Evolutionary conservation across 1,140 invertebrate genomes (phyloP).

Genomic region (Dicyema japonicum): DNA sequence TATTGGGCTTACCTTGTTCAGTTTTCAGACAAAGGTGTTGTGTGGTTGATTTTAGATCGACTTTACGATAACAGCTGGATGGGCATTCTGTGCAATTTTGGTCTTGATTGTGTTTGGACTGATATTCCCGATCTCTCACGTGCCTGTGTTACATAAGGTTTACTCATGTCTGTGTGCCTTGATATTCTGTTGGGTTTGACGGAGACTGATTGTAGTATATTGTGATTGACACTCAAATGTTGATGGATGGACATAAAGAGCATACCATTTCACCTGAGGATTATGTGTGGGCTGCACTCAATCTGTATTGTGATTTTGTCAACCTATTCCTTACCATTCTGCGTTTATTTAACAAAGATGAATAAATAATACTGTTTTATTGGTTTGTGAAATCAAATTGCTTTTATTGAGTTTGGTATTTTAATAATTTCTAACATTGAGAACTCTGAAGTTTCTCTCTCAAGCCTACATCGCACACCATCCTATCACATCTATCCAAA

Average conservation of each 20-base stretch:
- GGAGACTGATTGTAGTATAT: constrained; percentile 26
- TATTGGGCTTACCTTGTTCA: constrained; percentile 49
- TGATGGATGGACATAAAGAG: constrained; percentile 62
- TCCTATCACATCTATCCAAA: too few species aligned
- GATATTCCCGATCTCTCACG: constrained; percentile 34
- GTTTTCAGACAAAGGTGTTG: too few species aligned
- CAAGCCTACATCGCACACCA: too few species aligned
- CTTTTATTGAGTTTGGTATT: too few species aligned
- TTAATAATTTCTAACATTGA: too few species aligned
- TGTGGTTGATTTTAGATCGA: too few species aligned
- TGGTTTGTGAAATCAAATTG: too few species aligned
- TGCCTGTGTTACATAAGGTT: constrained; percentile 26
- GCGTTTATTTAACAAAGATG: too few species aligned
- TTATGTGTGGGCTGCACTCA: constrained; percentile 66
- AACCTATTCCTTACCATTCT: constrained; percentile 61
- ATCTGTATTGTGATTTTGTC: constrained; percentile 53
- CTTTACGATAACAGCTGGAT: constrained; percentile 43
- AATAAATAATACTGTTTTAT: too few species aligned
- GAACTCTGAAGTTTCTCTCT: too few species aligned
- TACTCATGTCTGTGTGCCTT: constrained; percentile 41
- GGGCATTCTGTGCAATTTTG: constrained; percentile 38
- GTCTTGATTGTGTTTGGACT: constrained; percentile 48
- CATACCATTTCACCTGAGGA: constrained; percentile 68
- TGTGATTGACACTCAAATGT: constrained; percentile 65
- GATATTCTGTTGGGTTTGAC: constrained; percentile 28